phyloP scores from a whole-genome alignment of 2,888 invertebrate genomes.

The Eubasilissa splendida region DNA sequence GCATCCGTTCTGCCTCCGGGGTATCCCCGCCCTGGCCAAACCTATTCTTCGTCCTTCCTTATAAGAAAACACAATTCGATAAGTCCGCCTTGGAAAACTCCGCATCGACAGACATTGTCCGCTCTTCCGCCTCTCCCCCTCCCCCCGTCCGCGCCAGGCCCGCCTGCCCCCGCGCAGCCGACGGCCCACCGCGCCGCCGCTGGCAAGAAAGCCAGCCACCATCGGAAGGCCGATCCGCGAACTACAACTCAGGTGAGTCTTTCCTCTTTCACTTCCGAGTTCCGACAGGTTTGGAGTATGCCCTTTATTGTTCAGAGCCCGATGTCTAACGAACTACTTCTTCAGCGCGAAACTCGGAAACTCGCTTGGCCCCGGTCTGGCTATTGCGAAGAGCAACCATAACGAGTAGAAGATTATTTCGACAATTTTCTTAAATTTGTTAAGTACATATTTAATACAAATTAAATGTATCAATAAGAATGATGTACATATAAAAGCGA shows the following conservation, averaged over 20 bases:
- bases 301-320: not conserved
- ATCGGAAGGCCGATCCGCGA: constrained; percentile 29
- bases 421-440: too few species aligned
- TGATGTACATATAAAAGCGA: too few species aligned
- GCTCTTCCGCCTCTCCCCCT: constrained; percentile 15
- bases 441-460: too few species aligned
- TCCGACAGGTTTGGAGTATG: too few species aligned
- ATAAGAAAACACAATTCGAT: not conserved
- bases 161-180: not conserved
- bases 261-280: too few species aligned
- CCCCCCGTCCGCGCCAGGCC: constrained; percentile 5
- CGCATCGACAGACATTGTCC: constrained; percentile 26
- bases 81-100: constrained; percentile 33
- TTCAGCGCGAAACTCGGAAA: too few species aligned
- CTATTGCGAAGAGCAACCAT: too few species aligned
- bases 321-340: not conserved
- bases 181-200: not conserved
- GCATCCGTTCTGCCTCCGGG: constrained; percentile 2
- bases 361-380: too few species aligned
- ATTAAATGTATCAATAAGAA: too few species aligned
- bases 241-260: constrained; percentile 38
- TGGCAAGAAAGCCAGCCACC: constrained; percentile 27
- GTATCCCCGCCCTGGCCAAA: not conserved
- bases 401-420: too few species aligned
- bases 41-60: not conserved